Evolutionary conservation across 2,888 invertebrate genomes (phyloP).

Genomic region (Cetonia aurata): DNA sequence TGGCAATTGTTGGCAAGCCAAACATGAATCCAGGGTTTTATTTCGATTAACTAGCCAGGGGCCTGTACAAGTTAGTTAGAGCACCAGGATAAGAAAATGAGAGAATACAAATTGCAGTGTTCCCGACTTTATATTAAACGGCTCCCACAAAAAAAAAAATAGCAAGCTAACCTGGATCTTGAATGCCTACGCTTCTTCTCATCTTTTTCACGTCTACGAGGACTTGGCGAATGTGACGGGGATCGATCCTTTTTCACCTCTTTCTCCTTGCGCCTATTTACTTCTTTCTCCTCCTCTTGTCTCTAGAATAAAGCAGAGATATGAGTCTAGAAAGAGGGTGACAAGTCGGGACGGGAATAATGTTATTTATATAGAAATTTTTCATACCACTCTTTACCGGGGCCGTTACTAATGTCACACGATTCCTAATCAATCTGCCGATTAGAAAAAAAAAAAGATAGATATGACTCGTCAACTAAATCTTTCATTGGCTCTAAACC

Average conservation of each 20-base stretch:
- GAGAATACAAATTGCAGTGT: too few species aligned
- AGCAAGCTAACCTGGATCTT: slow-evolving; percentile 66
- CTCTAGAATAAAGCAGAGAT: slow-evolving; percentile 72
- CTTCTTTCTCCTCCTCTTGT: slow-evolving; percentile 81
- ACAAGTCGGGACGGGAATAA: slow-evolving; percentile 30
- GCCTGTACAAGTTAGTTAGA: too few species aligned
- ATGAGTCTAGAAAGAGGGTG: slow-evolving; percentile 38
- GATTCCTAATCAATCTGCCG: slow-evolving; percentile 48
- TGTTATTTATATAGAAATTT: slow-evolving; percentile 45
- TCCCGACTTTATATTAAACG: too few species aligned
- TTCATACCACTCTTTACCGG: slow-evolving; percentile 52
- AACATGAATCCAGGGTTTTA: too few species aligned
- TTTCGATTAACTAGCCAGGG: too few species aligned
- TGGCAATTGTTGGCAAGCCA: too few species aligned
- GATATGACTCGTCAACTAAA: slow-evolving; percentile 43
- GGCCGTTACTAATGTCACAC: slow-evolving; percentile 45
- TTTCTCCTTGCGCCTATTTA: slow-evolving; percentile 77
- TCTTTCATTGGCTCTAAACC: slow-evolving; percentile 38
- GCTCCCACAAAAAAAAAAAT: too few species aligned
- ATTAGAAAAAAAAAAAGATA: slow-evolving; percentile 46
- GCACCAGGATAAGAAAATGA: too few species aligned
- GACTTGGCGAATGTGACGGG: slow-evolving; percentile 63
- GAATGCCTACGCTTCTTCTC: slow-evolving; percentile 65
- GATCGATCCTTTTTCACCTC: slow-evolving; percentile 66
- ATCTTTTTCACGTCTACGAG: slow-evolving; percentile 62